Evolutionary conservation across 2,113 vertebrate species (phyloP), one percentile per base, ranked within the genome.

Genomic region (Ammodytes dubius): DNA sequence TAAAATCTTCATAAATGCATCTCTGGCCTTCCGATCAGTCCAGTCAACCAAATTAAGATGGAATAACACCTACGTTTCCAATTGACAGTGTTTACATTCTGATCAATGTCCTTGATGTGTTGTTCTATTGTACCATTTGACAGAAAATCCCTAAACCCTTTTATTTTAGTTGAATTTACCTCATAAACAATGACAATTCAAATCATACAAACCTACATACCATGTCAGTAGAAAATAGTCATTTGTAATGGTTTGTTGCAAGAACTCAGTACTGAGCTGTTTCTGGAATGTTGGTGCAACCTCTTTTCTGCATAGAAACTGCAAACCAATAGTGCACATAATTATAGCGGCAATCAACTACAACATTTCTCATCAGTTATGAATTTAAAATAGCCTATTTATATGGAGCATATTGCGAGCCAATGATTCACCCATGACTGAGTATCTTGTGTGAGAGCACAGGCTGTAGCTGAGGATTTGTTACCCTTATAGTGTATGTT

Each of bases 371-470:
- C 37, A 53, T 53, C 59, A 54, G 74, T 83, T 65, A 81, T 81
- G 69, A 71, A 72, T 74, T 71, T 71, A 49, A 82, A 46, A 75
- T 65, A 60, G 59, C 66, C 65, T 64, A 56, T 73, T 77, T 73
- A 47, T 35, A 64, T 35, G 5, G 40, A 56, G 71, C 35, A 50
- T 54, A 49, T 67, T 58, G 50, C 27, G 47, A 47, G 59, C 60
- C 50, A 45, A 57, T 71, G 74, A 67, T 64, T 76, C 70, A 70
- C 40, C 69, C 50, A 37, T 65, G 53, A 66, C 64, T 66, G 52
- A 79, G 68, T 81, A 10, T 70, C 77, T 83, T 19, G 71, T 76
- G 50, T 49, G 70, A 53, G 37, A 57, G 14, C 15, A 14, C 11
- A 11, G n/a, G 19, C 63, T 73, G 42, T 15, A 40, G 69, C 52